phyloP scores from a whole-genome alignment of 2,113 vertebrate species.

The Holacanthus passer region DNA sequence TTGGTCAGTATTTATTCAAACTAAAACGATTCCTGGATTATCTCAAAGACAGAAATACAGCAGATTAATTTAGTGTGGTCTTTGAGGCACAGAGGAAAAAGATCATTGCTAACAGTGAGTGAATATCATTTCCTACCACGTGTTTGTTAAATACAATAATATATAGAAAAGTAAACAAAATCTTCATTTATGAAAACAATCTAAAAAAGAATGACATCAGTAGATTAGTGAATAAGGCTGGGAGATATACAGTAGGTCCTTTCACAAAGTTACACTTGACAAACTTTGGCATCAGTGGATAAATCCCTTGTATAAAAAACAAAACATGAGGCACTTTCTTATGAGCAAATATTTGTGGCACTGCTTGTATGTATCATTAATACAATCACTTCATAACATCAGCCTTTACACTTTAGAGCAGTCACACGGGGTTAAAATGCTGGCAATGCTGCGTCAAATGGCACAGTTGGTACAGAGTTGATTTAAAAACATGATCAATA shows the following conservation, averaged over 20 bases:
- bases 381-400: slow-evolving; percentile 28
- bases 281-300: slow-evolving; percentile 73
- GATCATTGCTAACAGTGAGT: slow-evolving; percentile 23
- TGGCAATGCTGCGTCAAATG: neutral
- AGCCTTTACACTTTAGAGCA: neutral
- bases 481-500: slow-evolving; percentile 29
- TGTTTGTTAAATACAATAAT: slow-evolving; percentile 66
- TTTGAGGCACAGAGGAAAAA: slow-evolving; percentile 60
- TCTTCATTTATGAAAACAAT: slow-evolving; percentile 59
- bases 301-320: slow-evolving; percentile 49
- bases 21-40: slow-evolving; percentile 37
- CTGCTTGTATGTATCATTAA: neutral
- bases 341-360: slow-evolving; percentile 6
- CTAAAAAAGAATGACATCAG: slow-evolving; percentile 41
- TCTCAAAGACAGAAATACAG: slow-evolving; percentile 69
- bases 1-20: slow-evolving; percentile 70
- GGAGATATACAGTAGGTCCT: slow-evolving; percentile 56
- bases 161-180: slow-evolving; percentile 67
- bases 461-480: neutral
- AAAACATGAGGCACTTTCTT: slow-evolving; percentile 48
- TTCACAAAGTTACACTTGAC: slow-evolving; percentile 43
- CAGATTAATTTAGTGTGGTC: slow-evolving; percentile 43
- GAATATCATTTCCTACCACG: slow-evolving; percentile 20
- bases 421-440: neutral
- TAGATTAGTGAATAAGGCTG: slow-evolving; percentile 33